A percentile compares a stretch with the other conserved stretches of the same genome.
phyloP scores from a whole-genome alignment of 2,113 vertebrate species.

The Perognathus longimembris region DNA sequence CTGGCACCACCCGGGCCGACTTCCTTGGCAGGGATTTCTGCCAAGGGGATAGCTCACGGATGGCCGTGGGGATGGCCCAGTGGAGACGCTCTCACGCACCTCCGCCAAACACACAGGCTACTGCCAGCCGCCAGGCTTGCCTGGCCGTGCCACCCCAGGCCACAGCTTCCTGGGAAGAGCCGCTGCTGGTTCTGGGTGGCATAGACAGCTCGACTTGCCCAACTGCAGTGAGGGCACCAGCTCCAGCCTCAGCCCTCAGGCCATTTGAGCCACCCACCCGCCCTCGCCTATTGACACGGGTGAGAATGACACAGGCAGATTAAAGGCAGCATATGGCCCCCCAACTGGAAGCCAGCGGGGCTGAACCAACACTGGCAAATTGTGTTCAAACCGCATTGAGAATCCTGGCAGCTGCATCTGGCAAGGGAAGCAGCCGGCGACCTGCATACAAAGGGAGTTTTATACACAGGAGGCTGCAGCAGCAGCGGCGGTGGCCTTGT shows the following conservation, averaged over 20 bases:
- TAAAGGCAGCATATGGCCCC: conserved; percentile 81
- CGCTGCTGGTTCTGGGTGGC: background rate
- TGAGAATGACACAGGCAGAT: conserved; percentile 60
- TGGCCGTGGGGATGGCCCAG: conserved; percentile 60
- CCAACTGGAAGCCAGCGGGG: conserved; percentile 72
- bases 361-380: conserved; percentile 84
- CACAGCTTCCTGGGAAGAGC: conserved; percentile 2
- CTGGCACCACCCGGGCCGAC: conserved; percentile 74
- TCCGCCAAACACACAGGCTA: conserved; percentile 15
- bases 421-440: conserved; percentile 70
- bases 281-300: conserved; percentile 61
- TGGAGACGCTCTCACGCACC: conserved; percentile 53
- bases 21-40: conserved; percentile 73
- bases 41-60: conserved; percentile 49
- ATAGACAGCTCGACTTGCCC: background rate
- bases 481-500: background rate
- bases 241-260: background rate
- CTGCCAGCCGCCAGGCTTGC: background rate
- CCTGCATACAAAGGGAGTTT: conserved; percentile 73
- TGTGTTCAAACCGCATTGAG: conserved; percentile 81
- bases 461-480: conserved; percentile 23
- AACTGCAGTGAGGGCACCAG: background rate
- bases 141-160: background rate
- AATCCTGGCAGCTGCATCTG: conserved; percentile 61
- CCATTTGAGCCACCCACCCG: conserved; percentile 57